phyloP scores from a whole-genome alignment of 2,797 vertebrate genomes.

The Meda fulgida region DNA sequence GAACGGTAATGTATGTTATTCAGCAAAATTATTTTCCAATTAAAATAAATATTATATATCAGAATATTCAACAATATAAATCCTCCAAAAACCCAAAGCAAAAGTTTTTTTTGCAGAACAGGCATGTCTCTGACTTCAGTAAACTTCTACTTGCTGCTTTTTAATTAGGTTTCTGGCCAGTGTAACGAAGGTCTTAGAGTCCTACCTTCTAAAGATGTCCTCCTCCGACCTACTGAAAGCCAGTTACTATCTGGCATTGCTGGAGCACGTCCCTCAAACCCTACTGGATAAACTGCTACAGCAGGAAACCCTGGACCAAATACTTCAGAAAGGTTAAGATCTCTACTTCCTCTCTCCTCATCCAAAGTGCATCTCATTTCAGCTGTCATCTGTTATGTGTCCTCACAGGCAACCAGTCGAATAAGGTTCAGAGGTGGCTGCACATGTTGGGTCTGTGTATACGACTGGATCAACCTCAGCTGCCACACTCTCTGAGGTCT shows the following conservation, averaged over 20 bases:
- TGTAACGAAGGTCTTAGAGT: slow-evolving; percentile 74
- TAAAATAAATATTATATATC: neutral
- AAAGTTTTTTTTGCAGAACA: neutral
- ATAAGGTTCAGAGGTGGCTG: slow-evolving; percentile 72
- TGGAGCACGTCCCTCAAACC: slow-evolving; percentile 81
- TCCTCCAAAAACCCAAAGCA: neutral
- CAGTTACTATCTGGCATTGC: slow-evolving; percentile 76
- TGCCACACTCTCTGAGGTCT: slow-evolving; percentile 56
- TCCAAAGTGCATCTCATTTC: neutral
- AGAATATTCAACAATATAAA: neutral
- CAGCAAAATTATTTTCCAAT: neutral
- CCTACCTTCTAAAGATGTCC: slow-evolving; percentile 78
- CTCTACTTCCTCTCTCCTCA: neutral
- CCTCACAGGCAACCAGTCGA: slow-evolving; percentile 65
- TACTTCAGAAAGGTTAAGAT: slow-evolving; percentile 72
- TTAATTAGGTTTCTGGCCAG: slow-evolving; percentile 82
- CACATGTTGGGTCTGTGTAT: slow-evolving; percentile 79
- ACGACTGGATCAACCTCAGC: slow-evolving; percentile 78
- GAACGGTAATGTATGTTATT: neutral
- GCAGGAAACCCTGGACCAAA: slow-evolving; percentile 69
- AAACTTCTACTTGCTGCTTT: neutral
- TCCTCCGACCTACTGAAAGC: slow-evolving; percentile 74
- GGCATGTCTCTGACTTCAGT: neutral
- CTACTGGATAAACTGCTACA: slow-evolving; percentile 82
- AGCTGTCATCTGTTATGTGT: neutral